Evolutionary conservation across 1,140 invertebrate species (phyloP), one percentile per base, ranked within the genome.

Genomic region (Plutomurus gul): DNA sequence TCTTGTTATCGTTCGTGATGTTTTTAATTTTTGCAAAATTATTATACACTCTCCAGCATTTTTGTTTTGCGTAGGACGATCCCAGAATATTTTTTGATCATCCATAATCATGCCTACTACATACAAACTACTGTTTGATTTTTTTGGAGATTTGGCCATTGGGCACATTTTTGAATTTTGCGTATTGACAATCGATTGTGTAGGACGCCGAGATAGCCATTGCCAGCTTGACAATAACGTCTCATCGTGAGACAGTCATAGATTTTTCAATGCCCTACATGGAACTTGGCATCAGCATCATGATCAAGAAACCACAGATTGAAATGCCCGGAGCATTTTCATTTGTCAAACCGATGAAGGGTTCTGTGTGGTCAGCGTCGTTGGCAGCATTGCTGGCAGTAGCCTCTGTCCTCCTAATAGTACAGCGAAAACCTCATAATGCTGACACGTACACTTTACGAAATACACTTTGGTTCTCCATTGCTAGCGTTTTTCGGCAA

Each of bases 241-340:
- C 88, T 84, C 84, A 88, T 18, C 77, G 91, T 30, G 91, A 92
- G 86, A 86, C 90, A 80, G 90, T 91, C 11, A 89, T 92, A 36
- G 91, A 92, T 85, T 85, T 85, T 78, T 90, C 90, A 11, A 92
- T 91, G 85, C 92, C 91, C 37, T 92, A 91, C 85, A 90, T 92
- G 87, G 91, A 91, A 60, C 87, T 92, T 6, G 91, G 91, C n/a
- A 92, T 92, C 82, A 90, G 89, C 77, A 92, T 92, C 77, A 89
- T 92, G 87, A 91, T 92, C 72, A 92, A 91, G 85, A 91, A 90
- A 82, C 91, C 91, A 6, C 88, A 89, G 81, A 90, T 90, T 78
- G 87, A 89, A 81, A 89, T 89, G 82, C 87, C 87, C 5, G 90
- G 90, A 11, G 88, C 91, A 4, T 92, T 92, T 84, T 90, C 89